Evolutionary conservation across 2,113 vertebrate genomes (phyloP), one percentile per base, ranked within the genome.

Genomic region (Odontophorus gujanensis): DNA sequence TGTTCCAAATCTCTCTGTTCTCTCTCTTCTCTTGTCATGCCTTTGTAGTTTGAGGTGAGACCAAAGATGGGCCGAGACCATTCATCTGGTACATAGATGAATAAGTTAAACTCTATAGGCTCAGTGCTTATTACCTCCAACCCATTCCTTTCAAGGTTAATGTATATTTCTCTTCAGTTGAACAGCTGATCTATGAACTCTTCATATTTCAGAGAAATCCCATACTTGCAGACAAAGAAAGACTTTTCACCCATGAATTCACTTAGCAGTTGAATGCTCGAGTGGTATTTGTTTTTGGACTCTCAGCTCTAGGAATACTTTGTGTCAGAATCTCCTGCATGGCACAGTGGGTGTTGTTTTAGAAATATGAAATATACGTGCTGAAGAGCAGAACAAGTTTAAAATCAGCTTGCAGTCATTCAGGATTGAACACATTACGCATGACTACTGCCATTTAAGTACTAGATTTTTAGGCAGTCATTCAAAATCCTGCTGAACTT

Each of bases 51-150:
- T 32, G 99, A 99, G 20, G 99, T 99, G 91, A 99, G 96, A 63
- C 99, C 99, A 51, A 99, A 99, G 96, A 99, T 99, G 15, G 99
- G 99, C 75, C 99, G 97, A 12, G 99, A 99, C 99, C 99, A 99
- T 85, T 99, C 99, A 91, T 99, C 99, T 99, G 66, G 92, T 82
- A 66, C 71, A 28, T 4, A 74, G 28, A 5, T 6, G 2, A n/a
- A 18, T 1, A n/a, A 9, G 9, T 91, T 91, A 40, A 4, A 40
- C 40, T 40, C 40, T 40, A 40, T 11, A 40, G 40, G 40, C 40
- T 40, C 47, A 48, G 21, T 48, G 20, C 21, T 48, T 48, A 21
- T 58, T 32, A 48, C 57, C 50, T 92, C n/a, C 50, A 85, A 62
- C 59, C 2, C 20, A 34, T 3, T 48, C n/a, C 28, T 74, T 74